A percentile compares a stretch with the other conserved stretches of the same genome.
Evolutionary conservation across 1,140 invertebrate genomes (phyloP).

Genomic region (Saccostrea echinata): DNA sequence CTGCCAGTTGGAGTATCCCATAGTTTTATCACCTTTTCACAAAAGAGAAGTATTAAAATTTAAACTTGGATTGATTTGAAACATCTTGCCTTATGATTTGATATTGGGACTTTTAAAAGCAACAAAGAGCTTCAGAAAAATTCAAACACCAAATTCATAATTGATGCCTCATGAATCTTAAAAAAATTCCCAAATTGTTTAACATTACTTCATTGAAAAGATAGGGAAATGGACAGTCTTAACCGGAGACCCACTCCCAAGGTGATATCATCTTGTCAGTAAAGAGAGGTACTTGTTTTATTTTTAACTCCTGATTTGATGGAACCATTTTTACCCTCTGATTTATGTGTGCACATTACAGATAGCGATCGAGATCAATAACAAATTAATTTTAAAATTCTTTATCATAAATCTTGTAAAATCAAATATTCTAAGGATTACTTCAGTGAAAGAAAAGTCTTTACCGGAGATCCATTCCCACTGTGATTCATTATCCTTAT

Average conservation of each 20-base stretch:
- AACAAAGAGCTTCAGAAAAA: too few species aligned
- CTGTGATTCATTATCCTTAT: neutral
- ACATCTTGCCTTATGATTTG: too few species aligned
- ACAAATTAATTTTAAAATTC: neutral
- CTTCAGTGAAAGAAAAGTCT: neutral
- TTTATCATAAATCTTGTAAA: neutral
- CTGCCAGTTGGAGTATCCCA: conserved; percentile 22
- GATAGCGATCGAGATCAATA: too few species aligned
- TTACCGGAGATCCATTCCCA: conserved; percentile 36
- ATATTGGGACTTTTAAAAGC: too few species aligned
- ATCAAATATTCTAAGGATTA: neutral
- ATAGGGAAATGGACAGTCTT: too few species aligned
- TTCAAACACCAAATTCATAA: too few species aligned
- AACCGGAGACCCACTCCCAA: too few species aligned
- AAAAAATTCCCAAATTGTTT: too few species aligned
- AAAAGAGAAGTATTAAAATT: neutral
- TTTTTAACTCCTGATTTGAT: neutral
- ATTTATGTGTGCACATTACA: neutral
- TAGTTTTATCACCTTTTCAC: neutral
- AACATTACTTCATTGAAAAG: too few species aligned
- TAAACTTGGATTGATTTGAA: neutral
- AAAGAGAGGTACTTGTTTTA: too few species aligned
- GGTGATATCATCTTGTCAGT: too few species aligned
- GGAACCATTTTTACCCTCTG: neutral
- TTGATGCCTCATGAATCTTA: too few species aligned